Evolutionary conservation across 1,140 invertebrate genomes (phyloP), one percentile per base, ranked within the genome.

Genomic region (Coenobita brevimanus): DNA sequence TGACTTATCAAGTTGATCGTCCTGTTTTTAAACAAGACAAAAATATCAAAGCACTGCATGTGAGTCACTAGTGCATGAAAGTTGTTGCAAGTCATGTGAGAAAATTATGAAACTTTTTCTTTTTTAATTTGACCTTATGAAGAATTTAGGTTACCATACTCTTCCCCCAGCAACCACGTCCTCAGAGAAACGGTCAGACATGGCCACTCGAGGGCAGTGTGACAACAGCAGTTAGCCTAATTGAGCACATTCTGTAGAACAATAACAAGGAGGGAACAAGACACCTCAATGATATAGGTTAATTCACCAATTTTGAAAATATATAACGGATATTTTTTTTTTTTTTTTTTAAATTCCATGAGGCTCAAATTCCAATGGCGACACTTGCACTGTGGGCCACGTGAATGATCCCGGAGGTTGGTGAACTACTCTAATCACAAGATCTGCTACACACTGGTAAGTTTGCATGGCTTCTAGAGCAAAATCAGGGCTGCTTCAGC

Each of bases 211-310:
- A 80, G 76, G 85, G 85, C 78, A 87, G 62, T 73, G 78, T 80
- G 73, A 80, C 78, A 81, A 81, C 85, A 87, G 85, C 76, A 87
- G 85, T 87, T 87, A 87, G 85, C 85, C 85, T 87, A 87, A 87
- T 87, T 87, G 85, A 87, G 85, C 85, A 87, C 85, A 87, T 87
- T 87, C 85, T 87, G 85, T 87, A 87, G 76, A 87, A 80, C 85
- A 87, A 87, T 87, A 87, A 87, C 85, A 87, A 87, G 85, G 85
- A 87, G 85, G 85, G 85, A 87, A 87, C 85, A 87, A 80, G 85
- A 87, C 85, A 87, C 85, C 85, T 87, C 85, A 81, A 80, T 87
- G 85, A 87, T 87, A 80, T 87, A 87, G 85, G 60, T 87, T 87
- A 87, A 87, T 87, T 87, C 85, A 87, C 85, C 85, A 87, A 87